Evolutionary conservation across 2,888 invertebrate species (phyloP).

Genomic region (Aromia moschata): DNA sequence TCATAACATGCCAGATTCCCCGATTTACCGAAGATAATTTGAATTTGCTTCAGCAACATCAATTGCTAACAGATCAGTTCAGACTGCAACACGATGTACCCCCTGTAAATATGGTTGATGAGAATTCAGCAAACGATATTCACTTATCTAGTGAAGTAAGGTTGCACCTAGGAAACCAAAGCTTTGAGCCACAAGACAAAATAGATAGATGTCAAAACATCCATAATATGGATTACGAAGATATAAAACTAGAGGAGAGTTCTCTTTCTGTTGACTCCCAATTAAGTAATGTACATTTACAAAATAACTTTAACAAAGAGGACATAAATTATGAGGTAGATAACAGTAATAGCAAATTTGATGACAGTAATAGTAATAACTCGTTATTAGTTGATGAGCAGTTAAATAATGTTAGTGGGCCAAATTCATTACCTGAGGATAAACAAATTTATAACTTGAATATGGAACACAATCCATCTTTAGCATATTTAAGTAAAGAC

Average conservation of each 20-base stretch:
- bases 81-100: slow-evolving; percentile 47
- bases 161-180: slow-evolving; percentile 19
- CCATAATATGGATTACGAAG: slow-evolving; percentile 27
- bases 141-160: slow-evolving; percentile 35
- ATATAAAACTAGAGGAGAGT: slow-evolving; percentile 19
- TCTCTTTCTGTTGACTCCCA: slow-evolving; percentile 13
- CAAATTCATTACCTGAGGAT: slow-evolving; percentile 26
- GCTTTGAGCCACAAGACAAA: slow-evolving; percentile 25
- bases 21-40: slow-evolving; percentile 52
- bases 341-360: slow-evolving; percentile 11
- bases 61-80: slow-evolving; percentile 51
- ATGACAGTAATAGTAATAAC: slow-evolving; percentile 34
- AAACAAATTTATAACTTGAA: slow-evolving; percentile 33
- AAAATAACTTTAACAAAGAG: slow-evolving; percentile 1
- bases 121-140: slow-evolving; percentile 21
- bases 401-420: slow-evolving; percentile 22
- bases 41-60: slow-evolving; percentile 54
- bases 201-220: slow-evolving; percentile 20
- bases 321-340: background rate
- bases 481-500: slow-evolving; percentile 30
- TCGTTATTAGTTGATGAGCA: slow-evolving; percentile 33
- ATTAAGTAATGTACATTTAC: slow-evolving; percentile 13
- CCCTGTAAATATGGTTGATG: slow-evolving; percentile 38
- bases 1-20: slow-evolving; percentile 40
- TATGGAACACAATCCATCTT: slow-evolving; percentile 26